A percentile compares a stretch with the other conserved stretches of the same genome.
Evolutionary conservation across 2,113 vertebrate species (phyloP).

Genomic region (Protomyctophum bolini): DNA sequence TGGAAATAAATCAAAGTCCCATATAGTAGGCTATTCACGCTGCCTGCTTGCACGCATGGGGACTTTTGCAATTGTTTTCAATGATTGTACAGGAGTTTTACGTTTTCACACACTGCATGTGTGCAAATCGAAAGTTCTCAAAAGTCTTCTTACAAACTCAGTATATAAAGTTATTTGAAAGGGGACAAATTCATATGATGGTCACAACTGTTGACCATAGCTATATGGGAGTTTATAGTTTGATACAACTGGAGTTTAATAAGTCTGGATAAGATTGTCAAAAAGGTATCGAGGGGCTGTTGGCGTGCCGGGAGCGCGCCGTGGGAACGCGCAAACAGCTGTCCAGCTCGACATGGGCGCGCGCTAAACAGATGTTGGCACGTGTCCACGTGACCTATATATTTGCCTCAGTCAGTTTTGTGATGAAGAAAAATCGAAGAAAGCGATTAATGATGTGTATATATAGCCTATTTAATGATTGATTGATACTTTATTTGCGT

Average conservation of each 20-base stretch:
- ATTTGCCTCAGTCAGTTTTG: background rate
- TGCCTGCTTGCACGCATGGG: no score
- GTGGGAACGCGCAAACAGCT: conserved; percentile 74
- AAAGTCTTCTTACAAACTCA: background rate
- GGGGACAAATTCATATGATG: no score
- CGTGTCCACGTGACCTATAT: conserved; percentile 65
- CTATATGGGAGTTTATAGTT: no score
- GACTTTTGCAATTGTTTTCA: conserved; percentile 6
- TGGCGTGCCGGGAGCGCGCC: conserved; percentile 25
- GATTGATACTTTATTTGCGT: background rate
- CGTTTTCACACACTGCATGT: background rate
- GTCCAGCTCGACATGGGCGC: conserved; percentile 62
- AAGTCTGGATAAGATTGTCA: conserved; percentile 20
- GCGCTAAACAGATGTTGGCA: conserved; percentile 55
- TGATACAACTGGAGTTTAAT: background rate
- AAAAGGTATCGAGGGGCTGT: conserved; percentile 8
- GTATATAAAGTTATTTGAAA: background rate
- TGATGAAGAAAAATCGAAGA: background rate
- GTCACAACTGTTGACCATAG: background rate
- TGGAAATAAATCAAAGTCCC: no score
- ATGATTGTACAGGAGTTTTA: background rate
- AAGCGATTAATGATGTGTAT: no score
- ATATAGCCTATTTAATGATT: background rate
- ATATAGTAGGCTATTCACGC: no score
- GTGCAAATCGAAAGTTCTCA: conserved; percentile 21